Percentiles rank a stretch among this genome's conserved stretches.
Evolutionary conservation across 2,797 vertebrate species (phyloP).

Genomic region (Avahi laniger): DNA sequence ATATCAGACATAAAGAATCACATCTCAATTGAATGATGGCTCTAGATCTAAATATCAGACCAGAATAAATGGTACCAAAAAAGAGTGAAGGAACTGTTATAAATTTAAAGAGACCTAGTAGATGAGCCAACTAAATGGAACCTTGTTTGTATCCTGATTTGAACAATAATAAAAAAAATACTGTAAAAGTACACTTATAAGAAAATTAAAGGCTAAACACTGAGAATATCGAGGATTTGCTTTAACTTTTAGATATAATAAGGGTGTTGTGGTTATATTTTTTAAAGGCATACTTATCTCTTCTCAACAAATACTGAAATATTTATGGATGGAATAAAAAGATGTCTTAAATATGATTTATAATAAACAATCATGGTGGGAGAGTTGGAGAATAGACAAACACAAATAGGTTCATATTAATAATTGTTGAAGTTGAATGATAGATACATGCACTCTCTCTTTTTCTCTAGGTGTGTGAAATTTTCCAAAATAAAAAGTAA

Average conservation of each 20-base stretch:
- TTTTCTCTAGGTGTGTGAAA: neutral
- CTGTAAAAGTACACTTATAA: neutral
- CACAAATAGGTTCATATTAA: neutral
- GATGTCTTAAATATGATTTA: neutral
- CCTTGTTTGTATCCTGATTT: neutral
- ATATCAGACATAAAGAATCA: neutral
- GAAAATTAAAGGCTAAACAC: neutral
- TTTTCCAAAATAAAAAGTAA: conserved; percentile 12
- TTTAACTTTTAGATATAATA: neutral
- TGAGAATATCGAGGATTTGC: neutral
- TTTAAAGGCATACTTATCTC: neutral
- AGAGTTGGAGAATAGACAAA: neutral
- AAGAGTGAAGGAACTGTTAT: neutral
- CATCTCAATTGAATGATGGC: neutral
- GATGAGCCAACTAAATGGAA: neutral
- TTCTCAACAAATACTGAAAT: neutral
- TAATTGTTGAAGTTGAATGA: neutral
- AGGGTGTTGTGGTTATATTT: neutral
- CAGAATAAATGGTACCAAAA: neutral
- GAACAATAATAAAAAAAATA: neutral
- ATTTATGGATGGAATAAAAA: conserved; percentile 6
- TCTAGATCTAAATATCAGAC: neutral
- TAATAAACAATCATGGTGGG: neutral
- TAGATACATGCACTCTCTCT: neutral
- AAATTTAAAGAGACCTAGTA: neutral